Percentiles rank a stretch among this genome's conserved stretches.
Conservation (phyloP, 2,113 vertebrate species). For the Microcebus ravelobensis region DNA sequence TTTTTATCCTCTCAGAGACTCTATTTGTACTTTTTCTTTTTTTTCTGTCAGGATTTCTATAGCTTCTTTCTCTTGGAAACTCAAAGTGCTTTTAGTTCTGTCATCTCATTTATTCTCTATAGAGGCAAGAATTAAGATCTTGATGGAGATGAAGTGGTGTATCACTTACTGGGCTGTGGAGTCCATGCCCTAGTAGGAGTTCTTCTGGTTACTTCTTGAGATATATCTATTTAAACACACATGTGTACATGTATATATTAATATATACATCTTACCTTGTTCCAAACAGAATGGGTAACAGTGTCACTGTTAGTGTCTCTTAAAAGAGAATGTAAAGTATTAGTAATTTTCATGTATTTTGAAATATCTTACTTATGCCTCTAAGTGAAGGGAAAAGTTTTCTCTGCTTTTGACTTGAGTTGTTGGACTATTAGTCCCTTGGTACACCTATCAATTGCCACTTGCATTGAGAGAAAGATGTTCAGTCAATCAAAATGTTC, state of each 20-base stretch:
- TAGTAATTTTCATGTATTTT: constrained; percentile 41
- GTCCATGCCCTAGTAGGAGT: neutral
- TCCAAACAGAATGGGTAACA: neutral
- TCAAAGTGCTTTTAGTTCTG: constrained; percentile 28
- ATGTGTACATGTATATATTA: fast-evolving
- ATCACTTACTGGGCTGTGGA: neutral
- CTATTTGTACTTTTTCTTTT: neutral
- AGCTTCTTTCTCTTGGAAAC: constrained; percentile 41
- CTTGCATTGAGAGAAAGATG: constrained; percentile 32
- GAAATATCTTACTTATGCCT: neutral
- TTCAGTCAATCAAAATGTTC: constrained; percentile 61
- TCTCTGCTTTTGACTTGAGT: constrained; percentile 43
- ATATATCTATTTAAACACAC: neutral
- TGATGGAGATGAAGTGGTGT: neutral
- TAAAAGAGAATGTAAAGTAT: constrained; percentile 34
- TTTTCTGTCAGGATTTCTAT: constrained; percentile 43
- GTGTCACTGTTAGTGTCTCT: neutral
- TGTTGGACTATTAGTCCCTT: constrained; percentile 37
- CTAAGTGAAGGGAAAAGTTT: neutral
- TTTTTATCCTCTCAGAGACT: neutral
- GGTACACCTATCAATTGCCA: constrained; percentile 51
- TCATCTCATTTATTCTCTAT: constrained; percentile 13
- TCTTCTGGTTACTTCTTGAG: neutral
- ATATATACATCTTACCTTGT: neutral
- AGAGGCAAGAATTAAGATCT: neutral